Evolutionary conservation across 2,113 vertebrate species (phyloP).

Genomic region (Herpetotheres cachinnans): DNA sequence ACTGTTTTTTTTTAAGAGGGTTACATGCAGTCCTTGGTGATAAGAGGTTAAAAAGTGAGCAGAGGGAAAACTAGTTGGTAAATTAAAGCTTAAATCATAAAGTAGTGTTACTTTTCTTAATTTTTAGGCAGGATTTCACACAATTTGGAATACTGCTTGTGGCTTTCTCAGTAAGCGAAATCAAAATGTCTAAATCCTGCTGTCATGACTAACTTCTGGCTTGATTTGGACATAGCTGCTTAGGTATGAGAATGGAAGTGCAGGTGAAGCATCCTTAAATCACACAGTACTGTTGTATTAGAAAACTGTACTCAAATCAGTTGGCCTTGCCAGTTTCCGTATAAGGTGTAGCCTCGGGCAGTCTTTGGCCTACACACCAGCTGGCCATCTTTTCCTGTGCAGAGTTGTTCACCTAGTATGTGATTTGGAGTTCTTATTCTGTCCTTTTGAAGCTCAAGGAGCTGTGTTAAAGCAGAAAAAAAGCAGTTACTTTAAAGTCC

Average conservation of each 20-base stretch:
- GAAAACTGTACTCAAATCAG: background rate
- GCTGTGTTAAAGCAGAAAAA: background rate
- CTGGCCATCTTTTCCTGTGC: background rate
- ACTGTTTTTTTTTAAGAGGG: background rate
- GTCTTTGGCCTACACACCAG: background rate
- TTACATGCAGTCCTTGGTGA: background rate
- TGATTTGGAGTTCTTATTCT: background rate
- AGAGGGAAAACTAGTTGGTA: background rate
- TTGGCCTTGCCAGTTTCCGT: background rate
- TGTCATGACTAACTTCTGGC: background rate
- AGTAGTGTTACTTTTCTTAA: background rate
- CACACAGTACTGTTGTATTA: rapidly evolving
- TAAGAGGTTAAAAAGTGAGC: background rate
- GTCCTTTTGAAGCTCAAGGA: background rate
- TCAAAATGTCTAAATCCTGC: background rate
- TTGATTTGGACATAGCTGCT: background rate
- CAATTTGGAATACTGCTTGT: background rate
- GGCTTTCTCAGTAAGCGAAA: background rate
- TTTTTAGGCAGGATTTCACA: background rate
- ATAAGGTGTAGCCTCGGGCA: background rate
- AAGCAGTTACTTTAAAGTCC: background rate
- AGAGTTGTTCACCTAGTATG: background rate
- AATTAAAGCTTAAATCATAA: background rate
- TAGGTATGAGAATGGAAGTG: background rate
- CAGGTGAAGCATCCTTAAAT: background rate